Percentiles rank a stretch among this genome's conserved stretches.
These are phyloP conservation scores for Serinus canaria DNA, from an alignment of 2,113 vertebrate genomes.

Conservation along the genomic window DNA sequence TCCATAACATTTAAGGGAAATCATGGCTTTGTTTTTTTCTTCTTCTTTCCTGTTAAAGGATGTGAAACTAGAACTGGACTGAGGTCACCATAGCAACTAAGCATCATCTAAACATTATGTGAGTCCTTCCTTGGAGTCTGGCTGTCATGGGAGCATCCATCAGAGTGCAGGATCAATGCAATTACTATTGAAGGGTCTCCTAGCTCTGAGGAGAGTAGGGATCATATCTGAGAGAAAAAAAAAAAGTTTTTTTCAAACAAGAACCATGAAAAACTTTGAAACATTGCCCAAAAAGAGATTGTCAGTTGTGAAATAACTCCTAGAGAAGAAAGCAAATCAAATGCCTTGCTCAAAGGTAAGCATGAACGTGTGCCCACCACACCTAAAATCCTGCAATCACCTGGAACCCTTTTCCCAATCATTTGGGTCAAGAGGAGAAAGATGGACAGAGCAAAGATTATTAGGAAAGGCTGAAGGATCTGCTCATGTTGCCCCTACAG, in stretches of 20 bases:
- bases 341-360: background rate
- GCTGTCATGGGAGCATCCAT: background rate
- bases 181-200: background rate
- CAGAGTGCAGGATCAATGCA: background rate
- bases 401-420: background rate
- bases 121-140: background rate
- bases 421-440: background rate
- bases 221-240: background rate
- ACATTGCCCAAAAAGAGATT: fast-evolving
- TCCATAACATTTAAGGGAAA: background rate
- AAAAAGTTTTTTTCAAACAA: background rate
- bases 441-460: background rate
- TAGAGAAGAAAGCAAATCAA: background rate
- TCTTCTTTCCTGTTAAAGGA: background rate
- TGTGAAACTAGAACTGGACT: background rate
- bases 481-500: background rate
- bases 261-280: background rate
- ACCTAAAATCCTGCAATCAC: background rate
- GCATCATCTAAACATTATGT: background rate
- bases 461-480: background rate
- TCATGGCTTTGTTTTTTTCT: background rate
- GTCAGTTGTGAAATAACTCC: background rate
- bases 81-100: conserved; percentile 61
- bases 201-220: background rate
- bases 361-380: background rate